Percentiles rank a stretch among this genome's conserved stretches.
Conservation (phyloP, 2,113 vertebrate species). For the Talpa occidentalis region DNA sequence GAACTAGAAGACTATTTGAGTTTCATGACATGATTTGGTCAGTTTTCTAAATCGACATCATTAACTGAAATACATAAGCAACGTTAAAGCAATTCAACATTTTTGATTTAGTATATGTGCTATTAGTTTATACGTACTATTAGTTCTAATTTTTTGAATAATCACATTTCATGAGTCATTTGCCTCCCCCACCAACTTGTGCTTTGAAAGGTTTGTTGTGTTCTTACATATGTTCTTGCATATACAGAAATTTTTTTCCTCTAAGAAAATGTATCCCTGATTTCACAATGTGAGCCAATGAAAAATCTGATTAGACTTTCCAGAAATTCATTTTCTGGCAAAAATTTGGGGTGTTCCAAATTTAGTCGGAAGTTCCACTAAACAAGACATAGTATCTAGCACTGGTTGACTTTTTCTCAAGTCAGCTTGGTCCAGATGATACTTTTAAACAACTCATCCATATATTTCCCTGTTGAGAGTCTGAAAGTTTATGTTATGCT, state of each 20-base stretch:
- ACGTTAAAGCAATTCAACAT: background rate
- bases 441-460: background rate
- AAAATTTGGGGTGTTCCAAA: background rate
- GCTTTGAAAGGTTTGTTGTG: background rate
- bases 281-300: background rate
- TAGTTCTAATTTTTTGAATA: background rate
- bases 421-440: background rate
- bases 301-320: background rate
- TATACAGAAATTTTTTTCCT: background rate
- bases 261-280: background rate
- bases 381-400: background rate
- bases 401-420: background rate
- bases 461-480: background rate
- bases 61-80: background rate
- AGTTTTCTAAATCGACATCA: background rate
- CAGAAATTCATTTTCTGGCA: background rate
- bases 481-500: background rate
- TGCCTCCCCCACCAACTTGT: background rate
- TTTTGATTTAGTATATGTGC: background rate
- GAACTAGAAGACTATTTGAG: background rate
- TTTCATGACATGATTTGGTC: background rate
- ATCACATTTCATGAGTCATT: background rate
- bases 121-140: too few species aligned
- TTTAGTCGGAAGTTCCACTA: background rate
- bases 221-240: background rate